These are phyloP conservation scores for Thysanoteuthis rhombus DNA, from an alignment of 2,888 invertebrate species.

Conservation along the genomic window DNA sequence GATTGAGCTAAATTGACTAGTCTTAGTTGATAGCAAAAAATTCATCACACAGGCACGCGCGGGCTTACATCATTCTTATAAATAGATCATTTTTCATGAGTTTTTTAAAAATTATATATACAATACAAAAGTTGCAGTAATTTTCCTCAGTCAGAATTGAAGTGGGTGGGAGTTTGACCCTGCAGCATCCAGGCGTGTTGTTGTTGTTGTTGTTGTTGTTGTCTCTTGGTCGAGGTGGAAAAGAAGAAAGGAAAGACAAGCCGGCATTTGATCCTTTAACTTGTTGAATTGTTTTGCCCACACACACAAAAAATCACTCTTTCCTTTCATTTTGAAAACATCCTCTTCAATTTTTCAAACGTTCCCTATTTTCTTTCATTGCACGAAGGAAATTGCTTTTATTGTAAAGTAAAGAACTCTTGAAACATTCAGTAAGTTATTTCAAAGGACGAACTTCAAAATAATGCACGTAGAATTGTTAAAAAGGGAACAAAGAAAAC, in stretches of 20 bases:
- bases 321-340: background rate
- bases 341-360: background rate
- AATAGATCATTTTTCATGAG: too few species aligned
- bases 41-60: too few species aligned
- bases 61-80: too few species aligned
- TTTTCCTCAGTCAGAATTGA: too few species aligned
- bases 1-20: too few species aligned
- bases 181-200: too few species aligned
- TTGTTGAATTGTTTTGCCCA: background rate
- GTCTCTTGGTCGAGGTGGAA: background rate
- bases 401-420: background rate
- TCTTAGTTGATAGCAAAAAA: too few species aligned
- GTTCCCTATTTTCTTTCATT: too few species aligned
- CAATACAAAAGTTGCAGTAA: too few species aligned
- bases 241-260: background rate
- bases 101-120: too few species aligned
- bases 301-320: background rate
- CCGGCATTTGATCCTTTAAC: background rate
- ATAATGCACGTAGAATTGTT: background rate
- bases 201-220: background rate
- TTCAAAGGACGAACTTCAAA: background rate
- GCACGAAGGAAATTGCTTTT: too few species aligned
- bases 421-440: background rate
- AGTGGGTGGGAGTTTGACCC: too few species aligned
- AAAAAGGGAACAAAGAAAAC: background rate